Evolutionary conservation across 2,113 vertebrate species (phyloP), one percentile per base, ranked within the genome.

Genomic region (Coptodon bakossiorum): DNA sequence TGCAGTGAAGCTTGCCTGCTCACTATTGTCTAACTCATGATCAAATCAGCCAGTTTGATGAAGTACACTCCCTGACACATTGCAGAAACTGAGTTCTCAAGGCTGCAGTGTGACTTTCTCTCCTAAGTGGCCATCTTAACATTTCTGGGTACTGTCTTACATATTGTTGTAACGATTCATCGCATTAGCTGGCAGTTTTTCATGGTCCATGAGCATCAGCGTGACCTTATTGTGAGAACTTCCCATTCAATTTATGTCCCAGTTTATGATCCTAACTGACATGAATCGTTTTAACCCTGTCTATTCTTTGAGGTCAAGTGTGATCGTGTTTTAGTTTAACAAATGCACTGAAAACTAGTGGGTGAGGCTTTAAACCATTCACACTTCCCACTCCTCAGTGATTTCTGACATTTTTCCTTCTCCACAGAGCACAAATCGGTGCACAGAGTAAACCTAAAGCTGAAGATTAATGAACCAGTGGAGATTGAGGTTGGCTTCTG

Each of bases 401-500:
- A 1, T 43, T 56, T 29, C 54, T 13, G 29, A 7, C 24, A 53
- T 36, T 59, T 34, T 34, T 85, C 5, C 5, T n/a, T 17, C 52
- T 34, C 31, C 68, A 36, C 94, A 98, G 98, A 90, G 14, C 91
- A 38, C 71, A 90, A 73, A 7, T 61, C 93, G n/a, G 89, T 95
- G 22, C 96, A 97, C 86, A 95, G 90, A 0, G 93, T 93, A 22
- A 95, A 86, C 16, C 61, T 98, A 59, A 83, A 92, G 9, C 91
- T 99, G 68, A 84, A 48, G 6, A 91, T 45, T 0, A 95, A 96
- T 4, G 90, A 97, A n/a, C 88, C 50, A 3, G 95, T 94, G 2
- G 93, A 94, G 83, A 96, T 98, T 27, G 94, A 97, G 1, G 96
- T 98, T 6, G 56, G 93, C 54, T 98, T 98, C 93, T 95, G 95